phyloP scores from a whole-genome alignment of 2,888 invertebrate genomes.

The Dascillus cervinus region DNA sequence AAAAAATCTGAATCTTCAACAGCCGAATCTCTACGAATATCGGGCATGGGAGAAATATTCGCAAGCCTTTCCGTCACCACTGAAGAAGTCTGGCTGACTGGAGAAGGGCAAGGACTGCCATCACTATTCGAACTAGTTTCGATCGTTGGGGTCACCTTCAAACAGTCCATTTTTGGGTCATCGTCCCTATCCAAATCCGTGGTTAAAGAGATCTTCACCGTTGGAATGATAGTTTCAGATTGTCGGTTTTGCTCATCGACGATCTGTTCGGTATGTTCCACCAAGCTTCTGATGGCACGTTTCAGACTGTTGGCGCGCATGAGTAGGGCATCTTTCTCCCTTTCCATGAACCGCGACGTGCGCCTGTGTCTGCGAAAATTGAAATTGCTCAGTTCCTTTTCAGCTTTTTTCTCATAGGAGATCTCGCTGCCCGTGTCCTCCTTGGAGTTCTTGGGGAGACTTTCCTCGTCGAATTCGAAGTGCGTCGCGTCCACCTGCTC shows the following conservation, averaged over 20 bases:
- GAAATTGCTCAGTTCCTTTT: constrained; percentile 41
- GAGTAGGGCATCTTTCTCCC: constrained; percentile 51
- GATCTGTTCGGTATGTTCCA: constrained; percentile 70
- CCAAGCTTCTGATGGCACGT: constrained; percentile 69
- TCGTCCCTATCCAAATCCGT: constrained; percentile 30
- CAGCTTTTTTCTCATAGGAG: constrained; percentile 36
- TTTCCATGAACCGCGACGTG: constrained; percentile 43
- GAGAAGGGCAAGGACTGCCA: constrained; percentile 46
- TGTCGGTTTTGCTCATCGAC: constrained; percentile 51
- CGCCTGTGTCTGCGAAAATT: constrained; percentile 39
- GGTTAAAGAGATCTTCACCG: constrained; percentile 34
- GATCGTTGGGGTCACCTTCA: constrained; percentile 41
- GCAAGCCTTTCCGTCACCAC: constrained; percentile 45
- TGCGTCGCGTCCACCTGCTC: constrained; percentile 47
- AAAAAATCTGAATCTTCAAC: constrained; percentile 42
- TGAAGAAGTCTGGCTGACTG: constrained; percentile 38
- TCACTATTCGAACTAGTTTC: constrained; percentile 43
- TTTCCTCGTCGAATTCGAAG: constrained; percentile 22
- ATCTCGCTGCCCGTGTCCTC: constrained; percentile 40
- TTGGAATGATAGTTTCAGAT: constrained; percentile 28
- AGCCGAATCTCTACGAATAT: constrained; percentile 54
- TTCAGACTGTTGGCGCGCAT: constrained; percentile 75
- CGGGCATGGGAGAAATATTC: constrained; percentile 60
- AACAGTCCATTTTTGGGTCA: constrained; percentile 33
- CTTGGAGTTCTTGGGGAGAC: constrained; percentile 26